Evolutionary conservation across 2,113 vertebrate genomes (phyloP).

Genomic region (Menidia beryllina): DNA sequence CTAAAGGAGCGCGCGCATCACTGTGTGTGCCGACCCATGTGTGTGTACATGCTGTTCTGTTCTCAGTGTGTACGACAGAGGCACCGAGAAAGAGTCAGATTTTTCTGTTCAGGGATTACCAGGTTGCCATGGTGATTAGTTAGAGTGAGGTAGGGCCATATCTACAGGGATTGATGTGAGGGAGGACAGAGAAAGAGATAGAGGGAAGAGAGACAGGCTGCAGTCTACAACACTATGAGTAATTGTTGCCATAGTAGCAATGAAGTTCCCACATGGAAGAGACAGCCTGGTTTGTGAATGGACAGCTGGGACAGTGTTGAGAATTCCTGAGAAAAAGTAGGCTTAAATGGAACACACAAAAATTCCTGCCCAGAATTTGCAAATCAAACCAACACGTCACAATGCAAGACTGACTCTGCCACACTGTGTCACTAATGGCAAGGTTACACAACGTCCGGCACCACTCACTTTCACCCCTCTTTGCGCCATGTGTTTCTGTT

Average conservation of each 20-base stretch:
- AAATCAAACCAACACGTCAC: too few species aligned
- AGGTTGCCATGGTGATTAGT: conserved; percentile 84
- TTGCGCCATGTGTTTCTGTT: conserved; percentile 42
- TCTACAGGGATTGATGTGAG: conserved; percentile 65
- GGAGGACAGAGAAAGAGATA: conserved; percentile 32
- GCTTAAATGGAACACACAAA: too few species aligned
- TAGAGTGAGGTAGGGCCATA: conserved; percentile 73
- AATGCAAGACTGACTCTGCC: too few species aligned
- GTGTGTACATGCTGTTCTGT: conserved; percentile 13
- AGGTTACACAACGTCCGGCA: conserved; percentile 60
- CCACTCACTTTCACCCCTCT: conserved; percentile 38
- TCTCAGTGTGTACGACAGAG: conserved; percentile 17
- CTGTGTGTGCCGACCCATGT: conserved; percentile 11
- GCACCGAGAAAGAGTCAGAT: conserved; percentile 40
- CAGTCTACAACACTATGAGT: conserved; percentile 66
- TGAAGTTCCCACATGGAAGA: conserved; percentile 41
- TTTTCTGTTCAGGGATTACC: conserved; percentile 80
- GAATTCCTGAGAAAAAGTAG: not conserved
- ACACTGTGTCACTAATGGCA: conserved; percentile 52
- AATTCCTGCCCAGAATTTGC: conserved; percentile 4
- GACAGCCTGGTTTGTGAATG: conserved; percentile 60
- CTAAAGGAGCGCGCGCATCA: conserved; percentile 20
- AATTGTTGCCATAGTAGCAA: conserved; percentile 56
- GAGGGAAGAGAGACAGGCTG: conserved; percentile 57
- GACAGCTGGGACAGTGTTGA: conserved; percentile 10